Evolutionary conservation across 2,113 vertebrate species (phyloP).

Genomic region (Phasianus colchicus): DNA sequence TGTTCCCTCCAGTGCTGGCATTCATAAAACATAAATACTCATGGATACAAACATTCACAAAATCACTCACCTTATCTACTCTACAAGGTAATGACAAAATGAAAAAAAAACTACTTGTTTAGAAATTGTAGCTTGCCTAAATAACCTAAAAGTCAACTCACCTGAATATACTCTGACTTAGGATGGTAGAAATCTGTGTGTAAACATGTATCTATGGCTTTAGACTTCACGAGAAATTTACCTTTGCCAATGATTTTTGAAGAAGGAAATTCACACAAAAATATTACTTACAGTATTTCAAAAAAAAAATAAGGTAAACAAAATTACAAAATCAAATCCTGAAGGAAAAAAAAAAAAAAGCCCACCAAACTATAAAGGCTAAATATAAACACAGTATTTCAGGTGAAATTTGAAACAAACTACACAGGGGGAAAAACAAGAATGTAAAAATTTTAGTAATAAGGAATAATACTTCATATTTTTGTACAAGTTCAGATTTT

Average conservation of each 20-base stretch:
- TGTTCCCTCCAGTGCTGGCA: not conserved
- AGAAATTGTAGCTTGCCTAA: not conserved
- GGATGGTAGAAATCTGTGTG: not conserved
- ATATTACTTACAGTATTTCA: not conserved
- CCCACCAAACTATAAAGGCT: not conserved
- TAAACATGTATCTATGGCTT: not conserved
- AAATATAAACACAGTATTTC: not conserved
- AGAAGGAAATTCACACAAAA: not conserved
- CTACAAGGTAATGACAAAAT: not conserved
- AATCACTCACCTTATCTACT: not conserved
- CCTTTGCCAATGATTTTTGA: not conserved
- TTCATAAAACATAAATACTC: not conserved
- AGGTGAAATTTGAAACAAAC: not conserved
- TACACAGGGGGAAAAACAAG: not conserved
- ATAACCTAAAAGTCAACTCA: not conserved
- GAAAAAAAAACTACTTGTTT: not conserved
- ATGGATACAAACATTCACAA: not conserved
- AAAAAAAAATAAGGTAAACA: not conserved
- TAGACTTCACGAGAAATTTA: not conserved
- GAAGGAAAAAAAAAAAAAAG: not conserved
- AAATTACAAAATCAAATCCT: not conserved
- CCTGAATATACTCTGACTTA: not conserved
- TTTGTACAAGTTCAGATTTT: not conserved
- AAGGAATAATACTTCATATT: not conserved
- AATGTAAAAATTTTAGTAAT: not conserved